These are phyloP conservation scores for Micrasema minimum DNA, from an alignment of 1,140 invertebrate genomes.

Conservation along the genomic window DNA sequence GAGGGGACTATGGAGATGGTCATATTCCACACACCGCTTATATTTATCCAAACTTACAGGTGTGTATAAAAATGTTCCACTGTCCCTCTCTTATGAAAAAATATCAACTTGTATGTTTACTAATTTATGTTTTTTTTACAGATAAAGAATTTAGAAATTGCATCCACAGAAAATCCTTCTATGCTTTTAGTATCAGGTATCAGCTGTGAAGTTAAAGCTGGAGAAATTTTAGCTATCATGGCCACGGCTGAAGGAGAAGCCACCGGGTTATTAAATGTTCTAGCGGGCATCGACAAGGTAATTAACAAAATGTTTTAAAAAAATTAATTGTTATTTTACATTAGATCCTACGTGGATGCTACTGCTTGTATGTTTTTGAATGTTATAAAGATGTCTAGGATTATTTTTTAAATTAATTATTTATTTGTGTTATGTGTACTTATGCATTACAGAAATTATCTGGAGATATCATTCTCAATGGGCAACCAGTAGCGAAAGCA, in stretches of 20 bases:
- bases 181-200: conserved; percentile 64
- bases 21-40: conserved; percentile 66
- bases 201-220: conserved; percentile 80
- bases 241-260: conserved; percentile 85
- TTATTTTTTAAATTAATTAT: too few relatives aligned
- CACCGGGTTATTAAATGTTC: conserved; percentile 81
- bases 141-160: conserved; percentile 69
- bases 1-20: conserved; percentile 66
- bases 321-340: too few relatives aligned
- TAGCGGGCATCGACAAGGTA: conserved; percentile 78
- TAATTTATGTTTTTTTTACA: conserved; percentile 53
- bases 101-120: too few relatives aligned
- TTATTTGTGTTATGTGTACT: too few relatives aligned
- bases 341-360: too few relatives aligned
- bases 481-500: conserved; percentile 77
- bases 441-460: conserved; percentile 64
- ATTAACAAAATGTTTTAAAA: too few relatives aligned
- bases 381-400: too few relatives aligned
- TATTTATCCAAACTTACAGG: conserved; percentile 74
- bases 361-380: too few relatives aligned
- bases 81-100: too few relatives aligned
- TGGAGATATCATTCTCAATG: conserved; percentile 89
- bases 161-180: conserved; percentile 65
- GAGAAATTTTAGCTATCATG: conserved; percentile 90
- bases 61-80: conserved; percentile 51